Base-by-base conservation (phyloP, 2,888 invertebrate genomes). In the Lepidonotus clava region DNA sequence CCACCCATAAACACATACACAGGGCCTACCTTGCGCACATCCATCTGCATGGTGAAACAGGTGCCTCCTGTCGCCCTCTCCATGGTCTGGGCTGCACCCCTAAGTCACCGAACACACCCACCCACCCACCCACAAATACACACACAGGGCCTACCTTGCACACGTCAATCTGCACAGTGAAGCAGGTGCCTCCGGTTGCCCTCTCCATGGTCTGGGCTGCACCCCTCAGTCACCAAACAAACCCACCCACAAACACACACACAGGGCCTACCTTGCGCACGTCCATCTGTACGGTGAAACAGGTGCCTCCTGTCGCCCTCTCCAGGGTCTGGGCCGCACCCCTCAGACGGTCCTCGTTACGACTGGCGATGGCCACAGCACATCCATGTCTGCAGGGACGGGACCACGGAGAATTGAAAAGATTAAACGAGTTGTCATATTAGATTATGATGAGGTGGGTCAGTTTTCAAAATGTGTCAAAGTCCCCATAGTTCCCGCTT, bases 111-210 rank as follows among this genome's bases (percentile, higher is more conserved):
- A n/a, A n/a, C n/a, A n/a, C n/a, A n/a, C n/a, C n/a, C n/a, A n/a
- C n/a, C n/a, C n/a, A n/a, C n/a, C n/a, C n/a, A n/a, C n/a, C n/a
- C n/a, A n/a, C n/a, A n/a, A 46, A 46, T 46, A 11, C 18, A 46
- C 8, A 46, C 8, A 46, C 8, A 46, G 18, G 46, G 46, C 21
- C 38, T 21, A 93, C 94, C 91, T 93, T 92, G 87, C 93, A 91
- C 53, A 94, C 93, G 90, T 94, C 94, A 90, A 92, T 91, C 86
- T 91, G 89, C 24, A 93, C 53, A 34, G 92, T 90, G 21, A 93
- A 88, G 89, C 93, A 93, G 86, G 88, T 90, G 77, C 90, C 86
- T 21, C 93, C 93, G 24, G 93, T 93, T 0, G 90, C 91, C 40
- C 89, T 88, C 56, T 87, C 86, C 56, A 94, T 89, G n/a, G 89